Percentiles rank a stretch among this genome's conserved stretches.
Evolutionary conservation across 2,888 invertebrate genomes (phyloP).

Genomic region (Drosophila demipolita): DNA sequence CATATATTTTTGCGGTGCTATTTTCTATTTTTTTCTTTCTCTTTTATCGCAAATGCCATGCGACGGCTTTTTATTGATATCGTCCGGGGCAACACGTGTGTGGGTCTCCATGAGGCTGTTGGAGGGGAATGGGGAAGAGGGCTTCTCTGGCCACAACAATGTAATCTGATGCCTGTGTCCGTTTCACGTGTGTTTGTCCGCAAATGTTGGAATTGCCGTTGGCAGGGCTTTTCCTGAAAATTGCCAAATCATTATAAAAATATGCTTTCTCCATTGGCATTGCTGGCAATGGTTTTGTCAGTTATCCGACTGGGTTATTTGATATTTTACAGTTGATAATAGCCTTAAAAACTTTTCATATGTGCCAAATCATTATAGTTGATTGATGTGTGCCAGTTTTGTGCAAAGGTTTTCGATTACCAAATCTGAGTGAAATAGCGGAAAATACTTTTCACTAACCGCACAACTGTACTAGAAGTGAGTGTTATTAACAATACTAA

Average conservation of each 20-base stretch:
- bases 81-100: constrained; percentile 79
- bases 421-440: constrained; percentile 5
- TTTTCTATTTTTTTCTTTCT: constrained; percentile 24
- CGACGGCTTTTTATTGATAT: constrained; percentile 76
- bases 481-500: neutral
- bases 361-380: constrained; percentile 74
- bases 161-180: constrained; percentile 83
- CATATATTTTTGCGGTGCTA: constrained; percentile 62
- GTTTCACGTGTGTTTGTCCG: constrained; percentile 49
- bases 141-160: constrained; percentile 74
- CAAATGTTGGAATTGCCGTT: constrained; percentile 25
- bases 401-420: constrained; percentile 47
- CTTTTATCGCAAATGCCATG: constrained; percentile 65
- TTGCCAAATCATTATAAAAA: constrained; percentile 74
- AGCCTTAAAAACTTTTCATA: constrained; percentile 62
- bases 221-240: constrained; percentile 47
- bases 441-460: neutral
- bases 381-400: constrained; percentile 64
- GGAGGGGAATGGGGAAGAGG: constrained; percentile 1
- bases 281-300: constrained; percentile 75
- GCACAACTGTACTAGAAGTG: constrained; percentile 54
- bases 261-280: constrained; percentile 49
- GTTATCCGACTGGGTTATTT: constrained; percentile 78
- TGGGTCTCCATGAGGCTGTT: constrained; percentile 11
- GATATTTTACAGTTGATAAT: constrained; percentile 83